Percentiles rank a stretch among this genome's conserved stretches.
phyloP scores from a whole-genome alignment of 2,113 vertebrate genomes.

The Acanthisitta chloris region DNA sequence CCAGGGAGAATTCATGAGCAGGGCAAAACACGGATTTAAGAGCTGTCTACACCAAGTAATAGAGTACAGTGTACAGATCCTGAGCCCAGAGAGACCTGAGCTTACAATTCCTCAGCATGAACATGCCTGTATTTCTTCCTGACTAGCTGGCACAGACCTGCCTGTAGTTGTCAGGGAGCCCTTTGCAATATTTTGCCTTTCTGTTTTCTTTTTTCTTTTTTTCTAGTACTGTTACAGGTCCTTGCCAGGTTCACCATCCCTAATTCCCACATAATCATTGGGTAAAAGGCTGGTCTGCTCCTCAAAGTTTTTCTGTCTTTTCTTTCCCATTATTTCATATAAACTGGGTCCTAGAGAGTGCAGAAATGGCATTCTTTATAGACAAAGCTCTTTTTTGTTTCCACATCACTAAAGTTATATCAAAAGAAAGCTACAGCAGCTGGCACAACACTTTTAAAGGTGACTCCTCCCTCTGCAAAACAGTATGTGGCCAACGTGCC shows the following conservation, averaged over 20 bases:
- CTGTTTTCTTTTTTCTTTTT: background rate
- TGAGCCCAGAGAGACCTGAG: background rate
- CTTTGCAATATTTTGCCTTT: background rate
- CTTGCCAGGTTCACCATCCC: background rate
- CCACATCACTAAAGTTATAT: background rate
- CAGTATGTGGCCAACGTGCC: fast-evolving
- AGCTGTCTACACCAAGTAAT: background rate
- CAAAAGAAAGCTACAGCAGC: background rate
- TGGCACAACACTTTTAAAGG: background rate
- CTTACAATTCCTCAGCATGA: background rate
- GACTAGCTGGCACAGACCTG: background rate
- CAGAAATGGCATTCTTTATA: background rate
- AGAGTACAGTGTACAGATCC: background rate
- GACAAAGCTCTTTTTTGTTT: background rate
- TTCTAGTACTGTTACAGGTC: background rate
- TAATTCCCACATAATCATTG: background rate
- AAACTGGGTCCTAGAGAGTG: background rate
- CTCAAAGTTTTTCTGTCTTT: background rate
- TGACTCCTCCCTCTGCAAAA: background rate
- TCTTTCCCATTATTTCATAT: background rate
- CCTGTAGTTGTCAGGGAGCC: background rate
- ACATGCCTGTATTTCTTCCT: background rate
- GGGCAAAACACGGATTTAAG: constrained; percentile 26
- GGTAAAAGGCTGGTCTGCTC: background rate
- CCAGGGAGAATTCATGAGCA: background rate